Conservation (phyloP, 2,113 vertebrate genomes). For the Amblyopsis rosae region DNA sequence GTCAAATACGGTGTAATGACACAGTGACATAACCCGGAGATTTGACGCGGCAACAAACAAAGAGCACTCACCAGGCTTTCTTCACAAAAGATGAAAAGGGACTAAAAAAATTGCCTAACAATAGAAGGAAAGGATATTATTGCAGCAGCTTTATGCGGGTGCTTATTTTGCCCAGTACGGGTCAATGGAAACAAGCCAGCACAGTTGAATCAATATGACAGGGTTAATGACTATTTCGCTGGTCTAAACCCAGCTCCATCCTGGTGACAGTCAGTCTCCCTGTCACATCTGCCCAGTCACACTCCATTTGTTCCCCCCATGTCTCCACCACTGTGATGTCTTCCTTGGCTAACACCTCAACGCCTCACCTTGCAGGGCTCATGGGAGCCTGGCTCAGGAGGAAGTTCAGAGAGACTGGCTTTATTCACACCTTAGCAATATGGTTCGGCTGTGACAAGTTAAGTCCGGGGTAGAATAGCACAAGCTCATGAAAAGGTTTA, state of each 20-base stretch:
- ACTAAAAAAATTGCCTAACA: slow-evolving; percentile 16
- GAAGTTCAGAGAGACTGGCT: slow-evolving; percentile 13
- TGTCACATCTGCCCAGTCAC: slow-evolving; percentile 68
- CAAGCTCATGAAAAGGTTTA: slow-evolving; percentile 39
- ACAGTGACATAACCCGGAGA: no score
- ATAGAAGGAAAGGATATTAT: slow-evolving; percentile 48
- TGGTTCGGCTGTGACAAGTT: slow-evolving; percentile 16
- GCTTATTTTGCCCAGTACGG: slow-evolving; percentile 52
- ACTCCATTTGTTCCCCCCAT: slow-evolving; percentile 62
- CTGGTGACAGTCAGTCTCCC: slow-evolving; percentile 68
- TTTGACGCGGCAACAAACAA: slow-evolving; percentile 44
- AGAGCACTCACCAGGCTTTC: slow-evolving; percentile 6
- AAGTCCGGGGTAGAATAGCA: slow-evolving; percentile 1
- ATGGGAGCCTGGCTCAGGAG: slow-evolving; percentile 7
- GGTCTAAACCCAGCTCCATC: slow-evolving; percentile 19
- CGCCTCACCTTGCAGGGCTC: slow-evolving; percentile 35
- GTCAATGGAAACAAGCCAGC: slow-evolving; percentile 54
- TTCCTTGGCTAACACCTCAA: slow-evolving; percentile 25
- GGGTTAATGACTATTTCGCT: slow-evolving; percentile 75
- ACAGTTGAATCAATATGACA: slow-evolving; percentile 67
- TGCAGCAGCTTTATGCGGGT: slow-evolving; percentile 22
- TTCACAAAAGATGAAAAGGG: slow-evolving; percentile 6
- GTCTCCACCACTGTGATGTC: slow-evolving; percentile 29
- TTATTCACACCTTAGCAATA: slow-evolving; percentile 17
- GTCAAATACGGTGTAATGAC: slow-evolving; percentile 60